Conservation (phyloP, 1,140 invertebrate species). For the Pteromalus puparum region DNA sequence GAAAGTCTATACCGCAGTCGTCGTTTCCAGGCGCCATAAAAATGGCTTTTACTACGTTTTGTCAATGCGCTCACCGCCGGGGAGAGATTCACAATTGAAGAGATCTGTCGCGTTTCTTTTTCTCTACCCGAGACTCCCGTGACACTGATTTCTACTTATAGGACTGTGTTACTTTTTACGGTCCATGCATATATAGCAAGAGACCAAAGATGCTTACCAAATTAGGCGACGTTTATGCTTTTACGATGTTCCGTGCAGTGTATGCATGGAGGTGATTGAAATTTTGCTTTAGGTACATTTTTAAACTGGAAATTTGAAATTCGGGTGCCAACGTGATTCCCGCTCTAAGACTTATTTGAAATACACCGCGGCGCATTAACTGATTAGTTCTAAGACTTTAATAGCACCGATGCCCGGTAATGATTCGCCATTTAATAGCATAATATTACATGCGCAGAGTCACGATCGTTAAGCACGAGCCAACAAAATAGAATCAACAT, state of each 20-base stretch:
- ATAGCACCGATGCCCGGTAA: too few species aligned
- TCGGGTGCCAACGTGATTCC: too few species aligned
- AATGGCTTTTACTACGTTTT: conserved; percentile 19
- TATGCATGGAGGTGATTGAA: too few species aligned
- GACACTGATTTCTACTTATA: conserved; percentile 18
- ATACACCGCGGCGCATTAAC: too few species aligned
- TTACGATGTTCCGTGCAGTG: not conserved
- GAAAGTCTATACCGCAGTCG: not conserved
- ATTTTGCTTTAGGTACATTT: too few species aligned
- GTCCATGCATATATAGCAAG: not conserved
- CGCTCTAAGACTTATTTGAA: too few species aligned
- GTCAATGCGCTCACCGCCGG: not conserved
- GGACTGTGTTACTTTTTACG: not conserved
- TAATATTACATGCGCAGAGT: too few species aligned
- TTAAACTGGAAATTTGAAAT: too few species aligned
- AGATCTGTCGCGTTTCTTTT: not conserved
- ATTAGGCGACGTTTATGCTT: not conserved
- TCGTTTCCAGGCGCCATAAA: conserved; percentile 5
- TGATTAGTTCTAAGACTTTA: too few species aligned
- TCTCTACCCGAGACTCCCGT: not conserved
- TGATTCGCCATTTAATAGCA: not conserved
- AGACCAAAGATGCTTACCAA: too few species aligned
- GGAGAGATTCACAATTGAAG: not conserved
- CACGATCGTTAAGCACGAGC: too few species aligned
- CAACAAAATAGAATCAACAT: not conserved